Evolutionary conservation across 2,113 vertebrate species (phyloP).

Genomic region (Tachycineta bicolor): DNA sequence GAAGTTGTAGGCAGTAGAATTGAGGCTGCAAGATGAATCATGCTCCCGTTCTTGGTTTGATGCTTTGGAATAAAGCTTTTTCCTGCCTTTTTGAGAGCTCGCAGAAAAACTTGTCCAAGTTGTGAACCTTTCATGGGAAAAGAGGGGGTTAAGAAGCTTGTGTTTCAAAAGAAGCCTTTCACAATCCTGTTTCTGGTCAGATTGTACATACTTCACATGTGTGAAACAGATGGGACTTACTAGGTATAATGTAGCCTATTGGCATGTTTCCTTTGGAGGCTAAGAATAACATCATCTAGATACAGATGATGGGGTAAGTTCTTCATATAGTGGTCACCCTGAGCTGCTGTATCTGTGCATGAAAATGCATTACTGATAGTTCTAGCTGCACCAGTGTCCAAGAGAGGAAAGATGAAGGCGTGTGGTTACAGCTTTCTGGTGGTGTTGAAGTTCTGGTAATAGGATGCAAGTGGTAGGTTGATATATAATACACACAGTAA

Average conservation of each 20-base stretch:
- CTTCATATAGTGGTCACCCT: background rate
- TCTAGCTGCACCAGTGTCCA: background rate
- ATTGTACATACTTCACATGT: background rate
- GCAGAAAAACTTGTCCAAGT: background rate
- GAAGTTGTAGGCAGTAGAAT: background rate
- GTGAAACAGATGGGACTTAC: background rate
- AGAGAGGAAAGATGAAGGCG: background rate
- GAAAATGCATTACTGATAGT: background rate
- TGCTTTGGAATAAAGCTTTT: background rate
- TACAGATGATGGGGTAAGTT: background rate
- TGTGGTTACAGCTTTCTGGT: background rate
- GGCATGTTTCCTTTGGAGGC: background rate
- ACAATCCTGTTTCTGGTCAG: background rate
- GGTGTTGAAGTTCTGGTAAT: background rate
- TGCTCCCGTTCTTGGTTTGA: background rate
- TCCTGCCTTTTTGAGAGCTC: background rate
- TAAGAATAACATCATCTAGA: background rate
- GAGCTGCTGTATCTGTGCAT: background rate
- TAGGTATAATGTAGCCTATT: background rate
- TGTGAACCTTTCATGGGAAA: background rate
- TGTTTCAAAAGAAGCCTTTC: constrained; percentile 26
- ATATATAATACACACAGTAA: background rate
- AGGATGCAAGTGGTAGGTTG: background rate
- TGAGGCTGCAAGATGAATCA: rapidly evolving
- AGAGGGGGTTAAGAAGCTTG: background rate